Conservation (phyloP, 2,113 vertebrate species). For the Oncorhynchus nerka region DNA sequence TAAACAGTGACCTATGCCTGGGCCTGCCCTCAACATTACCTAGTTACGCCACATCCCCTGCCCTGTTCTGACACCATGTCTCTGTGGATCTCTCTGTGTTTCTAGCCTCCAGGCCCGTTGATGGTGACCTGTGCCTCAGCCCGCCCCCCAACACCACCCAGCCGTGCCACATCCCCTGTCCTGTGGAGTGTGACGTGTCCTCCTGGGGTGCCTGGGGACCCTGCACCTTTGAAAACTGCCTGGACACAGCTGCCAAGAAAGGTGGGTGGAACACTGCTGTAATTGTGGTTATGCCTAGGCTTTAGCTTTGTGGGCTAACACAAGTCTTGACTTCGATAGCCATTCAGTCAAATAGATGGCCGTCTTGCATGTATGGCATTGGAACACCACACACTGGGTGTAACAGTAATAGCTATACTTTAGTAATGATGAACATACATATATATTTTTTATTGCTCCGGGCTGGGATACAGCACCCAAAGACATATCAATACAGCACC, state of each 20-base stretch:
- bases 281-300: too few relatives aligned
- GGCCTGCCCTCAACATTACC: too few relatives aligned
- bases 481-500: too few relatives aligned
- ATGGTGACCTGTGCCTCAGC: constrained; percentile 79
- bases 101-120: constrained; percentile 86
- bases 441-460: too few relatives aligned
- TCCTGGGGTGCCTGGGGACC: constrained; percentile 94
- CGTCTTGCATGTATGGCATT: background rate
- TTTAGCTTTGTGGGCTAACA: too few relatives aligned
- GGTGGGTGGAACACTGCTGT: constrained; percentile 71
- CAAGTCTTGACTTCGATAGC: background rate
- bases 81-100: background rate
- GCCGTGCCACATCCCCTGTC: constrained; percentile 85
- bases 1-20: too few relatives aligned
- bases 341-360: background rate
- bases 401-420: too few relatives aligned
- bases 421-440: too few relatives aligned
- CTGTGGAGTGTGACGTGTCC: constrained; percentile 89
- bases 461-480: too few relatives aligned
- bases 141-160: constrained; percentile 85
- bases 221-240: constrained; percentile 92
- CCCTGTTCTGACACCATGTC: too few relatives aligned
- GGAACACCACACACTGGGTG: too few relatives aligned
- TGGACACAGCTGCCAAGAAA: constrained; percentile 90
- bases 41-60: too few relatives aligned